Percentiles rank a stretch among this genome's conserved stretches.
Conservation (phyloP, 2,113 vertebrate species). For the Hypanus sabinus region DNA sequence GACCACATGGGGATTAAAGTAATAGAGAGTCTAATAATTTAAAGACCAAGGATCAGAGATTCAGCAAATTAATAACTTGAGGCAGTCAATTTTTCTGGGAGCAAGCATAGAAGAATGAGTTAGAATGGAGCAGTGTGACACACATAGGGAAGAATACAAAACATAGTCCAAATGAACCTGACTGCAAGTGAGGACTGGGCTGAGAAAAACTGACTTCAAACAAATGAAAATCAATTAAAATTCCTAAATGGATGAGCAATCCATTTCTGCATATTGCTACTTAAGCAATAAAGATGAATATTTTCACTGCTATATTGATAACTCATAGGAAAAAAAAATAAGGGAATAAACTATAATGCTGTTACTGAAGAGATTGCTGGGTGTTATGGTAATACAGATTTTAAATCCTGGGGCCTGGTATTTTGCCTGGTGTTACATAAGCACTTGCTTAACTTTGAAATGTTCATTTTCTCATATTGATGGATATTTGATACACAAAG, state of each 20-base stretch:
- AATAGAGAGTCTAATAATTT: not conserved
- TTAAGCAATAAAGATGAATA: not conserved
- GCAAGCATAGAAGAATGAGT: not conserved
- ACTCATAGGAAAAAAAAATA: not conserved
- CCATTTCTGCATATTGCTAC: not conserved
- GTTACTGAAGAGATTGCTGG: not conserved
- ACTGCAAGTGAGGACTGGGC: not conserved
- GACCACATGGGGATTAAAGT: not conserved
- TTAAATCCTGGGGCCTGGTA: not conserved
- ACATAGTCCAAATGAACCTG: not conserved
- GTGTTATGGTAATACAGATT: not conserved
- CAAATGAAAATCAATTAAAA: not conserved
- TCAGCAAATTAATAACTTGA: not conserved
- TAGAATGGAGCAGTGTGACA: not conserved
- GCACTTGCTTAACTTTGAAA: not conserved
- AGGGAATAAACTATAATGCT: not conserved
- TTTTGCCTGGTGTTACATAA: not conserved
- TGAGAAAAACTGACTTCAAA: not conserved
- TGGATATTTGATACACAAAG: conserved; percentile 3
- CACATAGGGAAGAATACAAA: not conserved
- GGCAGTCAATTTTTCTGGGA: not conserved
- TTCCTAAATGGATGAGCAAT: not conserved
- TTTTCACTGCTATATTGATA: not conserved
- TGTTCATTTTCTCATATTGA: conserved; percentile 11
- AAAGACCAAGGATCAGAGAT: not conserved